These are phyloP conservation scores for Orgyia antiqua DNA, from an alignment of 2,888 invertebrate species.

Conservation along the genomic window DNA sequence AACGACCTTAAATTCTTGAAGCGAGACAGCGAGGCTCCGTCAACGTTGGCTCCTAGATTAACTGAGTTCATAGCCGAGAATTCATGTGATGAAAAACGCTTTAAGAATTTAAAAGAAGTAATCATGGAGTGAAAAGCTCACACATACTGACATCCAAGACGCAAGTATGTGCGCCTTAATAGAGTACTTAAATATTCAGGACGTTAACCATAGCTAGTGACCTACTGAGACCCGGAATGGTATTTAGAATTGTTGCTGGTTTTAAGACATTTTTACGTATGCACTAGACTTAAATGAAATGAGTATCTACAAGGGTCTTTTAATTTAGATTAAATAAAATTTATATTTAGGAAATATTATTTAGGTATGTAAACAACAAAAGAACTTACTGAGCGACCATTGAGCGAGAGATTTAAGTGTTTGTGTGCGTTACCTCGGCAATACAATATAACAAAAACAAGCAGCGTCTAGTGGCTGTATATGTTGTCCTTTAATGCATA, in stretches of 20 bases:
- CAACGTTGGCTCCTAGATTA: constrained; percentile 36
- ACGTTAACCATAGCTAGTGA: constrained; percentile 48
- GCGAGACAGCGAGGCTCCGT: constrained; percentile 18
- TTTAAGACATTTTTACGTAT: constrained; percentile 18
- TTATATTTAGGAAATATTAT: no score
- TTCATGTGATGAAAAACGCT: constrained; percentile 44
- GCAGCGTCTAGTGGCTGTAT: no score
- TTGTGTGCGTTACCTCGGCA: no score
- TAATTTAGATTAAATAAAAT: no score
- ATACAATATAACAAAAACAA: no score
- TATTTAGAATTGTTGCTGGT: constrained; percentile 28
- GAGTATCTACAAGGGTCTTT: no score
- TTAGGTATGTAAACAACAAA: no score
- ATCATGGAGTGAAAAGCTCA: constrained; percentile 67
- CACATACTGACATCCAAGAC: constrained; percentile 35
- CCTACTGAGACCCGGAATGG: constrained; percentile 42
- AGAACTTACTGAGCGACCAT: no score
- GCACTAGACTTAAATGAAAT: no score
- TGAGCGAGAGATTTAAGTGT: no score
- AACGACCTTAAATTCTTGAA: constrained; percentile 8
- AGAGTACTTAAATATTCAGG: constrained; percentile 72
- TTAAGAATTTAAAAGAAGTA: constrained; percentile 70
- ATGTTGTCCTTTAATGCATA: no score
- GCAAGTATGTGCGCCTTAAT: constrained; percentile 48
- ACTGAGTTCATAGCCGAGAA: constrained; percentile 40